Conservation (phyloP, 2,888 invertebrate species). For the Uloborus plumipes region DNA sequence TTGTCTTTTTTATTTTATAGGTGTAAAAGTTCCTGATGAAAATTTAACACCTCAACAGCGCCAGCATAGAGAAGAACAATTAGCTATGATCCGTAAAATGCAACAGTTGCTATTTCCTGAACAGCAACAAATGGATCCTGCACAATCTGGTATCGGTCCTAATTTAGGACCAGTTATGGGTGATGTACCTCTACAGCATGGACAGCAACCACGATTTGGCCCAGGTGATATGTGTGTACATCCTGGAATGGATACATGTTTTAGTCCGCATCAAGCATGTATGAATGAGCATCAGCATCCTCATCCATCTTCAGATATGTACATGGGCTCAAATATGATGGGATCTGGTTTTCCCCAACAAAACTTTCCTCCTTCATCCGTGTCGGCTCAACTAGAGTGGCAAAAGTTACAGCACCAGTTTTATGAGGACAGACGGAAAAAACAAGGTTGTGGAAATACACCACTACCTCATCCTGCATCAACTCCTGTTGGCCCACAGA, state of each 20-base stretch:
- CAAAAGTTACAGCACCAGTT: constrained; percentile 90
- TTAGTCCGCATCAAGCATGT: constrained; percentile 60
- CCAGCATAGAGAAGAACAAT: constrained; percentile 91
- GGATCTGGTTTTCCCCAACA: constrained; percentile 52
- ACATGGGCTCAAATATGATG: constrained; percentile 33
- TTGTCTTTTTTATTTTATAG: constrained; percentile 69
- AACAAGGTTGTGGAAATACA: constrained; percentile 65
- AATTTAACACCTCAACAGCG: constrained; percentile 96
- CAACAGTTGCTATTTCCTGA: constrained; percentile 93
- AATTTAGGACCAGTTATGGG: constrained; percentile 66
- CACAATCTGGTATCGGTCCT: constrained; percentile 52
- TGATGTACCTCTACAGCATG: constrained; percentile 49
- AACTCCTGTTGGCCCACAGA: constrained; percentile 42
- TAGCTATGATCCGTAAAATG: constrained; percentile 92
- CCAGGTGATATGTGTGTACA: constrained; percentile 65
- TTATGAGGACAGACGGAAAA: constrained; percentile 81
- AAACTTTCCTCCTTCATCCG: constrained; percentile 66
- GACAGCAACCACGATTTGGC: constrained; percentile 47
- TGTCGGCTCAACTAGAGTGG: constrained; percentile 86
- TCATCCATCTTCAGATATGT: constrained; percentile 59
- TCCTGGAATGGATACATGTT: constrained; percentile 59
- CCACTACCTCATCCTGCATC: constrained; percentile 64
- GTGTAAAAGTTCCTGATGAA: constrained; percentile 94
- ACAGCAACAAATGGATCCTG: constrained; percentile 68
- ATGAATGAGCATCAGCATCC: constrained; percentile 56